Evolutionary conservation across 2,797 vertebrate genomes (phyloP), one percentile per base, ranked within the genome.

Genomic region (Periophthalmus magnuspinnatus): DNA sequence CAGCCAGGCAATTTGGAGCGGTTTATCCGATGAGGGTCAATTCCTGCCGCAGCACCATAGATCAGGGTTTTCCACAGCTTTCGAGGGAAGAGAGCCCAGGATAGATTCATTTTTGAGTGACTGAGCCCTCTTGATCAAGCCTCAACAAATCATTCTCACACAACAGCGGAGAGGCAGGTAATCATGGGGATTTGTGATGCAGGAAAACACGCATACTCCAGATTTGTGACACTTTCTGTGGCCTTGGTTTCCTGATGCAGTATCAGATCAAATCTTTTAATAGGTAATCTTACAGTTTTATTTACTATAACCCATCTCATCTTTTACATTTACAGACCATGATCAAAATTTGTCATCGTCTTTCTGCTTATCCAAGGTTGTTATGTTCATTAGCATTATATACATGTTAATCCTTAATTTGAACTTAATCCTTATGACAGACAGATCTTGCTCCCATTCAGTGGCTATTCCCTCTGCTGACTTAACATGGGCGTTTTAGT

Each of bases 11-110:
- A 93, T 93, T 93, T 93, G 88, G 90, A 91, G 83, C 80, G 81
- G 85, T 92, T 93, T 93, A 94, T 92, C 90, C 90, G 89, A 92
- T 88, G 89, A 90, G 90, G 92, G 90, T 92, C 90, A 93, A 92
- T 92, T 92, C 90, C 88, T 82, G 79, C 83, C 69, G 84, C 84
- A 76, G 86, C 65, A 64, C 82, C 86, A 87, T 91, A 90, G 90
- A 93, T 93, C 90, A 93, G 87, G 83, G 84, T 90, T 88, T 86
- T 76, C 84, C 83, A 45, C 79, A 79, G 82, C 81, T 71, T 75
- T 86, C 69, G 75, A 66, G 67, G 77, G 81, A 73, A 79, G 82
- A 38, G n/a, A 52, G 47, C 84, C 83, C 73, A 74, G 84, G 86
- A 88, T 65, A 61, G 81, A 90, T 85, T 80, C 79, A 76, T 87